These are phyloP conservation scores for Thripadectes ignobilis DNA, from an alignment of 2,797 vertebrate genomes.

Conservation along the genomic window DNA sequence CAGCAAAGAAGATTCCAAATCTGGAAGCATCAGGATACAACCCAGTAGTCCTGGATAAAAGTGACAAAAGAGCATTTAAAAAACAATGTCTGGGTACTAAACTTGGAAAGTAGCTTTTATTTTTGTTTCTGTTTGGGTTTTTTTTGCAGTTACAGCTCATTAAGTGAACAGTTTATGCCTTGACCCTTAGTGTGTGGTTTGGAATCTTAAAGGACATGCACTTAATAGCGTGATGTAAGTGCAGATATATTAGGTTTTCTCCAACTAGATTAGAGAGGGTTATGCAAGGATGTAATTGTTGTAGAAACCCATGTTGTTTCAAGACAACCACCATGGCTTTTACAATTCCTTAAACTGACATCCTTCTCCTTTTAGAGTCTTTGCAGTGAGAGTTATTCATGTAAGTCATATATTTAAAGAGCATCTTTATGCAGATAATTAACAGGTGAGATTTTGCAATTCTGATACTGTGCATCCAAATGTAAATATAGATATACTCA, in stretches of 20 bases:
- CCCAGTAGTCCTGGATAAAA: slow-evolving; percentile 84
- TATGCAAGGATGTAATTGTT: background rate
- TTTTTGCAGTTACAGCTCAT: background rate
- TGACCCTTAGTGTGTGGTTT: background rate
- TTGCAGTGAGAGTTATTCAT: background rate
- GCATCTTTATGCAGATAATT: background rate
- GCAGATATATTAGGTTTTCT: background rate
- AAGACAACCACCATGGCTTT: background rate
- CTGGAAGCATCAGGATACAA: slow-evolving; percentile 85
- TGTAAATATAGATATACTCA: background rate
- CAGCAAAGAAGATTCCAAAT: slow-evolving; percentile 89
- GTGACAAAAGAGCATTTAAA: background rate
- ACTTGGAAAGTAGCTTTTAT: background rate
- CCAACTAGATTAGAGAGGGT: background rate
- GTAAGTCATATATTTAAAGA: background rate
- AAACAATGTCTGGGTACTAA: background rate
- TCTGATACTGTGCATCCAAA: background rate
- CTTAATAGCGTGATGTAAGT: fast-evolving
- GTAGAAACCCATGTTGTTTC: background rate
- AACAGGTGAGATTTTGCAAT: background rate
- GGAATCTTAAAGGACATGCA: background rate
- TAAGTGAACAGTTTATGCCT: background rate
- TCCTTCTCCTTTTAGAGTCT: background rate
- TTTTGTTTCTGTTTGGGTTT: background rate
- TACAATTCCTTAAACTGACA: background rate